Evolutionary conservation across 2,113 vertebrate species (phyloP).

Genomic region (Prionailurus bengalensis): DNA sequence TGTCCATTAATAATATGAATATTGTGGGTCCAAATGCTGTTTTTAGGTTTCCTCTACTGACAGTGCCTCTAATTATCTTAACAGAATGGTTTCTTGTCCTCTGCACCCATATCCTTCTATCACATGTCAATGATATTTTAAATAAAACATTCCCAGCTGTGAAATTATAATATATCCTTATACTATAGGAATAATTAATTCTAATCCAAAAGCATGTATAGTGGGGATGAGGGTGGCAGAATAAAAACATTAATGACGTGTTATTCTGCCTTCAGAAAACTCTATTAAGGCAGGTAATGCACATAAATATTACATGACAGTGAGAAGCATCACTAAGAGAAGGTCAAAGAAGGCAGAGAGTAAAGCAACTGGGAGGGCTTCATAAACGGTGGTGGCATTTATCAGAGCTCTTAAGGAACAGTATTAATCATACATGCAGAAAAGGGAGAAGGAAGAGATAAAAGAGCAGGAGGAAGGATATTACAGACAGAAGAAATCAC

Average conservation of each 20-base stretch:
- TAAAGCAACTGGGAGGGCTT: neutral
- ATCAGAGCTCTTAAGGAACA: neutral
- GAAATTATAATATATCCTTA: neutral
- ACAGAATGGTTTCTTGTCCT: neutral
- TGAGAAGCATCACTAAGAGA: neutral
- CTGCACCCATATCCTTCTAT: neutral
- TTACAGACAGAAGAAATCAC: neutral
- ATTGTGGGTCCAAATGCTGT: neutral
- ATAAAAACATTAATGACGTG: neutral
- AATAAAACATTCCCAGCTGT: neutral
- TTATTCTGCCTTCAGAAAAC: slow-evolving; percentile 30
- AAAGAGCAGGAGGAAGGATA: neutral
- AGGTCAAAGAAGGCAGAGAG: neutral
- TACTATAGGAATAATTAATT: neutral
- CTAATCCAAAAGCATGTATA: neutral
- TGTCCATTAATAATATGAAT: neutral
- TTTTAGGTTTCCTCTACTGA: neutral
- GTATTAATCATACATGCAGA: neutral
- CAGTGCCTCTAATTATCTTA: neutral
- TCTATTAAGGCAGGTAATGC: neutral
- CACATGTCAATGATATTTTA: neutral
- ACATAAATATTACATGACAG: neutral
- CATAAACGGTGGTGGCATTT: neutral
- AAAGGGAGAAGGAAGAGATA: neutral
- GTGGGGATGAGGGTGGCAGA: neutral